Percentiles rank a stretch among this genome's conserved stretches.
phyloP scores from a whole-genome alignment of 2,113 vertebrate species.

The Cathartes aura region DNA sequence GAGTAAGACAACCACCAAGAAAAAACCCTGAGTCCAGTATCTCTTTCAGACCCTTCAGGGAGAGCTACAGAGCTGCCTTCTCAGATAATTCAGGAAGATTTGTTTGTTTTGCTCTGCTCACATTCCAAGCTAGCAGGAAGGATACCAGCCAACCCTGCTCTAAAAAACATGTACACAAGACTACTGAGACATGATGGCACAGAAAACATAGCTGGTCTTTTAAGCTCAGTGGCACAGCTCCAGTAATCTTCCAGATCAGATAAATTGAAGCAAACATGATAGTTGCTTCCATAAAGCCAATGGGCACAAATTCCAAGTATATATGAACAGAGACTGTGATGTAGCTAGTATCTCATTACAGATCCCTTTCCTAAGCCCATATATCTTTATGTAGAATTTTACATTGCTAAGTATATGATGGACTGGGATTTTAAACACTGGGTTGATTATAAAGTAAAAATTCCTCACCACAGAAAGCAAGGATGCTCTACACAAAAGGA shows the following conservation, averaged over 20 bases:
- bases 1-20: not conserved
- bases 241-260: not conserved
- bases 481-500: not conserved
- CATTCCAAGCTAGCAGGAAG: not conserved
- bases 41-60: not conserved
- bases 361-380: not conserved
- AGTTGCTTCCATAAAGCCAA: not conserved
- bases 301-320: not conserved
- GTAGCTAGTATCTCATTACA: not conserved
- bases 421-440: not conserved
- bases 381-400: not conserved
- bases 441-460: not conserved
- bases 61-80: not conserved
- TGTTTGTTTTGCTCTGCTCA: not conserved
- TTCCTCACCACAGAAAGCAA: not conserved
- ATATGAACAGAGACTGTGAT: not conserved
- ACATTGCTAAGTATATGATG: not conserved
- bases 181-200: not conserved
- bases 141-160: not conserved
- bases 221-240: not conserved
- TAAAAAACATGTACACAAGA: not conserved
- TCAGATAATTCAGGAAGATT: not conserved
- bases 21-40: fast-evolving
- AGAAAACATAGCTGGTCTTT: not conserved
- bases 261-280: not conserved